These are phyloP conservation scores for Pseudobourletiella spinata DNA, from an alignment of 1,140 invertebrate species.

Conservation along the genomic window DNA sequence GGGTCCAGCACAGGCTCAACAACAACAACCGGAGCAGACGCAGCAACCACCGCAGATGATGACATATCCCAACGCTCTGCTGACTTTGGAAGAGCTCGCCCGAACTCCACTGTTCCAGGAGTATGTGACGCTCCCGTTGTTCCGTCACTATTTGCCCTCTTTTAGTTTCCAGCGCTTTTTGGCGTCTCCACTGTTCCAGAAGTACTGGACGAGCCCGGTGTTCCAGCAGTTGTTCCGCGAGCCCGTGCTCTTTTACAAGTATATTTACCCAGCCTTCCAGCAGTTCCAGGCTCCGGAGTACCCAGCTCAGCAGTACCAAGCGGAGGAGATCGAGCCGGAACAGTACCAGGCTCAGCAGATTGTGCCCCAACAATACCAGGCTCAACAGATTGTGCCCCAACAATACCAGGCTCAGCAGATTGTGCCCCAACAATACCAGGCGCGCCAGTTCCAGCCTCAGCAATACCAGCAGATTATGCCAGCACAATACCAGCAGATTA, in stretches of 20 bases:
- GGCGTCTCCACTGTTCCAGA: conserved; percentile 16
- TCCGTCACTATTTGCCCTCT: conserved; percentile 20
- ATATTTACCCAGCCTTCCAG: conserved; percentile 18
- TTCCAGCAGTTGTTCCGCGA: conserved; percentile 24
- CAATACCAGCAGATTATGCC: neutral
- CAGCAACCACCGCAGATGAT: no score
- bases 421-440: neutral
- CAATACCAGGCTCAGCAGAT: neutral
- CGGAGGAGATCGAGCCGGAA: neutral
- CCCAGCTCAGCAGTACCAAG: neutral
- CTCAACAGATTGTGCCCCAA: neutral
- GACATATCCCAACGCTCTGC: no score
- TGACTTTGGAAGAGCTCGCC: conserved; percentile 20
- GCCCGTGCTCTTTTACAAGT: conserved; percentile 25
- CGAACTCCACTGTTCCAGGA: conserved; percentile 21
- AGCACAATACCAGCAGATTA: neutral
- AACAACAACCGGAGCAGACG: no score
- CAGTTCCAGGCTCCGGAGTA: neutral
- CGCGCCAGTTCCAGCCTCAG: neutral
- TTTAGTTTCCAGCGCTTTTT: conserved; percentile 21
- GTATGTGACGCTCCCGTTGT: conserved; percentile 25
- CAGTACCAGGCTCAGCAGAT: neutral
- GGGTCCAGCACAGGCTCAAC: no score
- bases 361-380: neutral
- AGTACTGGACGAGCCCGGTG: conserved; percentile 14